Conservation (phyloP, 2,888 invertebrate species). For the Drosophila seclusa region DNA sequence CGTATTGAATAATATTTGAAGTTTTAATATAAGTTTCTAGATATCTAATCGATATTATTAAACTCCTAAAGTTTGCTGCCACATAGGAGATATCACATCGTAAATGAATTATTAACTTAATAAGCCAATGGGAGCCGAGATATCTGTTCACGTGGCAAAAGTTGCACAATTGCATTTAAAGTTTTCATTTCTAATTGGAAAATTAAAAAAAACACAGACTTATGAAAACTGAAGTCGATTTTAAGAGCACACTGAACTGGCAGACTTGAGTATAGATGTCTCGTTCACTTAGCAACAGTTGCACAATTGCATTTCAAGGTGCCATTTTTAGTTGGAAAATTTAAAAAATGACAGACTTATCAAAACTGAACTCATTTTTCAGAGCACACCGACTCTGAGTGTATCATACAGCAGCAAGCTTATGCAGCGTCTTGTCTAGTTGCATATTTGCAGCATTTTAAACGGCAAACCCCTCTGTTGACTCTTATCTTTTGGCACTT, state of each 20-base stretch:
- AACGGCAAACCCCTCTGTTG: slow-evolving; percentile 4
- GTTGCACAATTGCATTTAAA: not conserved
- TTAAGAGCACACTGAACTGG: not conserved
- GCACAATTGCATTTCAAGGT: not conserved
- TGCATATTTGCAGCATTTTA: slow-evolving; percentile 31
- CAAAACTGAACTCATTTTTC: not conserved
- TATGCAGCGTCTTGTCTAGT: slow-evolving; percentile 5
- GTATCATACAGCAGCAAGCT: slow-evolving; percentile 8
- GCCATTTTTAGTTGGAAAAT: not conserved
- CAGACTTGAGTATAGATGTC: not conserved
- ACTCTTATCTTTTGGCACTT: slow-evolving; percentile 69
- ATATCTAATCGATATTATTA: not conserved
- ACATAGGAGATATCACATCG: not conserved
- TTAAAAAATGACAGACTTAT: not conserved
- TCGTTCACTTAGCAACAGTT: not conserved
- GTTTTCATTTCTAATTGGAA: not conserved
- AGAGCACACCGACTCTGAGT: not conserved
- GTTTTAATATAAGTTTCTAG: not conserved
- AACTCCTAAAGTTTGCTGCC: not conserved
- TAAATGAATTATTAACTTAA: not conserved
- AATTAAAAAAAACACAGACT: not conserved
- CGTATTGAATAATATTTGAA: not conserved
- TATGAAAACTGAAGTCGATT: not conserved
- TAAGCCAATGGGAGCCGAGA: not conserved
- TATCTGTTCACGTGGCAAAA: not conserved